Evolutionary conservation across 2,797 vertebrate species (phyloP).

Genomic region (Mus spretus): DNA sequence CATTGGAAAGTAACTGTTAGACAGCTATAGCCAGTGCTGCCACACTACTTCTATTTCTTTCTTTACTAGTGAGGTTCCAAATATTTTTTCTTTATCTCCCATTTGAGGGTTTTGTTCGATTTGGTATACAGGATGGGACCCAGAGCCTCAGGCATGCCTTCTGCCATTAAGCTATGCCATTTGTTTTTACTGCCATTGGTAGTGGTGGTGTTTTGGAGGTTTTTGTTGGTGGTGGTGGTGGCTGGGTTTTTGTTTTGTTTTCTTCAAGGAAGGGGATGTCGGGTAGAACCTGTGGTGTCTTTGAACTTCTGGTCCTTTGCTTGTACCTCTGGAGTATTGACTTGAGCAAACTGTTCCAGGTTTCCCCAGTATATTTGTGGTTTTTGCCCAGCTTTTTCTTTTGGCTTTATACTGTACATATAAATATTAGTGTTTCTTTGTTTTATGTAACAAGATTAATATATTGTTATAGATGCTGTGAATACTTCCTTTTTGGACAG

Average conservation of each 20-base stretch:
- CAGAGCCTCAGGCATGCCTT: background rate
- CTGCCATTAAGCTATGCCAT: background rate
- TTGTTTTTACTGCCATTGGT: background rate
- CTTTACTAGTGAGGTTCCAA: background rate
- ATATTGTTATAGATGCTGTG: slow-evolving; percentile 18
- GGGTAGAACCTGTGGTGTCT: background rate
- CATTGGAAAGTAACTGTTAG: background rate
- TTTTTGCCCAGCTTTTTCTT: slow-evolving; percentile 54
- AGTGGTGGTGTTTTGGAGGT: too few species aligned
- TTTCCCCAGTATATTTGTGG: slow-evolving; percentile 1
- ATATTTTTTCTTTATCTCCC: background rate
- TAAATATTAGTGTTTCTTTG: background rate
- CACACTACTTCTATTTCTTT: background rate
- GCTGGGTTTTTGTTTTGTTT: background rate
- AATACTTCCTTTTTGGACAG: background rate
- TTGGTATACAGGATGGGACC: background rate
- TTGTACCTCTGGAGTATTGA: background rate
- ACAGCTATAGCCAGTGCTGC: background rate
- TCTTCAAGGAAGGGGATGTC: background rate
- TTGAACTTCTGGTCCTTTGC: background rate
- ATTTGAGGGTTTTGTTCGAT: background rate
- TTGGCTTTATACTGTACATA: slow-evolving; percentile 12
- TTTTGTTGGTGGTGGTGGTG: too few species aligned
- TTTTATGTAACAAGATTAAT: background rate
- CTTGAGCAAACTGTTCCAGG: background rate